phyloP scores from a whole-genome alignment of 2,113 vertebrate genomes.

The Gymnobelideus leadbeateri region DNA sequence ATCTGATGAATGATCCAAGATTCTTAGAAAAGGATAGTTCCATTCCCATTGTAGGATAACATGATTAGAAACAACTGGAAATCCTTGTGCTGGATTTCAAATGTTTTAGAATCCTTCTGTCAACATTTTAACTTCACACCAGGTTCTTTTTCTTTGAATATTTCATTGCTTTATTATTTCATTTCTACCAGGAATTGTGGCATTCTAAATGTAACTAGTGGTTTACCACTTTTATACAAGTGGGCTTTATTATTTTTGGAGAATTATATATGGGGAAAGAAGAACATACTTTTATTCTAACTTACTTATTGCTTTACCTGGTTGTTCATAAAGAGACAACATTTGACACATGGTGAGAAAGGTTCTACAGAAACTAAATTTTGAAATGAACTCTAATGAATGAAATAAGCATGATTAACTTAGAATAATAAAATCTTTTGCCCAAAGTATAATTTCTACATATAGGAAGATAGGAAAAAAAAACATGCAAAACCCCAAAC shows the following conservation, averaged over 20 bases:
- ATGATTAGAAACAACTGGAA: background rate
- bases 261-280: constrained; percentile 50
- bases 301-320: background rate
- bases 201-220: constrained; percentile 74
- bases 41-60: constrained; percentile 10
- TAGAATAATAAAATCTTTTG: background rate
- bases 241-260: constrained; percentile 72
- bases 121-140: constrained; percentile 40
- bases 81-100: constrained; percentile 11
- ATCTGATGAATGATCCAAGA: background rate
- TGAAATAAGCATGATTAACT: background rate
- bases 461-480: background rate
- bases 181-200: constrained; percentile 78
- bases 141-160: constrained; percentile 53
- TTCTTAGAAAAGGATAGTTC: background rate
- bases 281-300: constrained; percentile 52
- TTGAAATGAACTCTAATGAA: background rate
- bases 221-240: constrained; percentile 71
- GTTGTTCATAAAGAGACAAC: background rate
- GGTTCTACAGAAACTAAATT: background rate
- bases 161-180: constrained; percentile 73
- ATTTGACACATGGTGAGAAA: background rate
- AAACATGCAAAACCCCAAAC: background rate
- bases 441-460: background rate
- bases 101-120: constrained; percentile 26